Evolutionary conservation across 2,797 vertebrate species (phyloP).

Genomic region (Aeoliscus strigatus): DNA sequence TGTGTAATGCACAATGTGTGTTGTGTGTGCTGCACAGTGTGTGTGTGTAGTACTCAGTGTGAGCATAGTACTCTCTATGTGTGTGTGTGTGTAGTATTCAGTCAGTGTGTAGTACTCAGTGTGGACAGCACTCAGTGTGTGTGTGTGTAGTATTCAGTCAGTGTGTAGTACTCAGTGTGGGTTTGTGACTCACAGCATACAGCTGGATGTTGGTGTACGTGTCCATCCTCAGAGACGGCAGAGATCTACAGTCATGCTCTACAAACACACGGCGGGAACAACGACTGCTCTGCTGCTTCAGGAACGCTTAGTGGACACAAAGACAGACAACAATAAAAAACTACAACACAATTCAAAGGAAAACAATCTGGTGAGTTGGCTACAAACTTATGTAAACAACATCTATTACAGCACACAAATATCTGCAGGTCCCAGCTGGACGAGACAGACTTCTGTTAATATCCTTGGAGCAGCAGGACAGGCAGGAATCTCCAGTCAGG

Average conservation of each 20-base stretch:
- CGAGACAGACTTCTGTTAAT: no score
- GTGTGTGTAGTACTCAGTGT: no score
- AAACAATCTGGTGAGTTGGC: background rate
- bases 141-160: background rate
- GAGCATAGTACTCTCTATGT: no score
- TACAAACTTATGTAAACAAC: no score
- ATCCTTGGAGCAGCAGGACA: no score
- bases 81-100: no score
- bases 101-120: no score
- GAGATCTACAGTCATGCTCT: constrained; percentile 54
- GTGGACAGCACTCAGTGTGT: background rate
- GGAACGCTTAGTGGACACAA: constrained; percentile 57
- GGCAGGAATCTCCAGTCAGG: no score
- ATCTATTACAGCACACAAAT: background rate
- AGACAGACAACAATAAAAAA: background rate
- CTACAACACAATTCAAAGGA: background rate
- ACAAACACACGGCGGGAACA: constrained; percentile 60
- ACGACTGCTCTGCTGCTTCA: constrained; percentile 61
- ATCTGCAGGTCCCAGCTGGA: no score
- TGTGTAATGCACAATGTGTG: no score
- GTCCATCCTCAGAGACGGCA: constrained; percentile 52
- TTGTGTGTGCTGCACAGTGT: no score
- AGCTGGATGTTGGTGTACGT: constrained; percentile 54
- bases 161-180: background rate
- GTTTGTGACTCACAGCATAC: constrained; percentile 58